Evolutionary conservation across 2,113 vertebrate genomes (phyloP), one percentile per base, ranked within the genome.

Genomic region (Pluvianellus socialis): DNA sequence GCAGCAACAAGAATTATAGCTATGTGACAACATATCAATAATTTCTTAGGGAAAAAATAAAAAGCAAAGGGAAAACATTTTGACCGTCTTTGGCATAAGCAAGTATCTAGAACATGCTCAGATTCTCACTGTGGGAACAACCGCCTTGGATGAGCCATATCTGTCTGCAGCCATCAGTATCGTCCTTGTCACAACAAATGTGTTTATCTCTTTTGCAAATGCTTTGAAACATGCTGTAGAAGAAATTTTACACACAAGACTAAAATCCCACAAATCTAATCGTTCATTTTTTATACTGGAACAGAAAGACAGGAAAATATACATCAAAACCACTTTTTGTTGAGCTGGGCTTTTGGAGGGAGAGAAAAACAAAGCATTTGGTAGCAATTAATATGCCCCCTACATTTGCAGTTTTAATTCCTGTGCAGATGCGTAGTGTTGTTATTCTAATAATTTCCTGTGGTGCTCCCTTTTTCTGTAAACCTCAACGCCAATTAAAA

Each of bases 401-500:
- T 88, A 55, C 90, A 92, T 90, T 84, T 89, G 87, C 81, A 91
- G 79, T 75, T 90, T 92, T 92, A 95, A 91, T 92, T 90, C 92
- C 72, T 94, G 73, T 95, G 92, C 95, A 97, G 95, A 96, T 97
- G 92, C 87, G 12, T 53, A 74, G 92, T 85, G 88, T 94, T 96
- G 94, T 97, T 97, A 95, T 97, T 95, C 94, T 92, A 97, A 96
- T 96, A 97, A 96, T 91, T 97, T 98, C 92, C 97, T 96, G 93
- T 92, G 81, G 76, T 74, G 93, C 75, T 96, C 79, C 86, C 76
- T 98, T 95, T 90, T 92, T 94, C 93, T 97, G 94, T 75, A 98
- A 97, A 95, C 73, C 91, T 97, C 96, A 91, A 79, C 42, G 88
- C 84, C 92, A 97, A 97, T 98, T 97, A 97, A 97, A 97, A 95